phyloP scores from a whole-genome alignment of 2,113 vertebrate species.

The Hypanus sabinus region DNA sequence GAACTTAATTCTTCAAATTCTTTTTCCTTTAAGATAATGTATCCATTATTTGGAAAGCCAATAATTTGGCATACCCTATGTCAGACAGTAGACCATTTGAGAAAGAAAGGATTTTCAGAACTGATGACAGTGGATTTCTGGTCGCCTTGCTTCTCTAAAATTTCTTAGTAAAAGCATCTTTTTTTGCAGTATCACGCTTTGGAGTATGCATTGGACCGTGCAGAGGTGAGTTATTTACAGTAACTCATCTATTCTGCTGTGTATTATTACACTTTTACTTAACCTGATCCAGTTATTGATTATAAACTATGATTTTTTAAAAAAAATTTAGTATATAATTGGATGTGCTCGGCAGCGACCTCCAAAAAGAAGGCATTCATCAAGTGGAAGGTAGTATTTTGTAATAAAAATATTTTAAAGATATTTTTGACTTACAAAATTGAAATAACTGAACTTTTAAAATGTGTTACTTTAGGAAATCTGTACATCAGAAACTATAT shows the following conservation, averaged over 20 bases:
- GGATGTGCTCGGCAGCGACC: slow-evolving; percentile 95
- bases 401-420: slow-evolving; percentile 38
- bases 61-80: neutral
- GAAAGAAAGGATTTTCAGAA: neutral
- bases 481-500: slow-evolving; percentile 96
- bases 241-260: neutral
- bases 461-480: slow-evolving; percentile 64
- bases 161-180: slow-evolving; percentile 27
- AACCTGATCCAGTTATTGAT: neutral
- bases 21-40: neutral
- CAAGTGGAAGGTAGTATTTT: slow-evolving; percentile 67
- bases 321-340: slow-evolving; percentile 79
- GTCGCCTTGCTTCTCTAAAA: neutral
- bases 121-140: neutral
- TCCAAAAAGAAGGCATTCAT: slow-evolving; percentile 80
- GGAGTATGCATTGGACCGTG: slow-evolving; percentile 95
- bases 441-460: slow-evolving; percentile 43
- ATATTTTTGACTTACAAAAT: slow-evolving; percentile 14
- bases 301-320: slow-evolving; percentile 23
- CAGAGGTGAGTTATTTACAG: slow-evolving; percentile 70
- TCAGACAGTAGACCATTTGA: neutral
- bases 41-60: neutral
- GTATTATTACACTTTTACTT: neutral
- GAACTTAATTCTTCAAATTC: neutral
- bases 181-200: slow-evolving; percentile 83